Evolutionary conservation across 1,140 invertebrate species (phyloP), one percentile per base, ranked within the genome.

Genomic region (Lamellibrachia luymesi): DNA sequence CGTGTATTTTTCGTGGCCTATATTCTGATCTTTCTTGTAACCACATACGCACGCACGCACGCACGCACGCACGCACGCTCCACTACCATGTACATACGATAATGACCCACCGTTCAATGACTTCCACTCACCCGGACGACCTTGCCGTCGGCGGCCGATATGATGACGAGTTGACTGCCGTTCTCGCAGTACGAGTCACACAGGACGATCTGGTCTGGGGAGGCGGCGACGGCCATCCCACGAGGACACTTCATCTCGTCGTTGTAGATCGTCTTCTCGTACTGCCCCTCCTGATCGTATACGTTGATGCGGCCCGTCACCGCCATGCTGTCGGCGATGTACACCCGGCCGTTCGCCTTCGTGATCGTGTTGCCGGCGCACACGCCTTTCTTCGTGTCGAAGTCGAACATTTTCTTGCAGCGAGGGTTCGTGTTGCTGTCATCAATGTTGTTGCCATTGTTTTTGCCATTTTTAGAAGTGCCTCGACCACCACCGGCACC

Each of bases 221-320:
- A 80, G 64, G 13, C 64, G 64, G 64, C 64, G 64, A 17, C 64
- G 64, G 64, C 64, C 64, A 80, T 80, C 6, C 64, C 64, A 2
- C 64, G 64, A 10, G 64, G 64, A 80, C 64, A 80, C 64, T 80
- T 80, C 64, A 80, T 80, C 64, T 80, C 64, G 64, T 80, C 64
- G 64, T 80, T 80, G 64, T 80, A 80, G 64, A 80, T 80, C 64
- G 64, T 80, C 64, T 80, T 80, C 64, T 80, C 64, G 64, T 80
- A 80, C 4, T 10, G 64, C 64, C 64, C 64, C 8, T 80, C 64
- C 25, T 80, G 64, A 22, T 22, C 13, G 64, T 80, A 80, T 0
- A 80, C 64, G 13, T 80, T 80, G 64, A 80, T 80, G 64, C 64
- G 64, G 64, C 64, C 64, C 17, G 64, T 80, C 64, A 80, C 64